Evolutionary conservation across 2,113 vertebrate genomes (phyloP).

Genomic region (Mustela lutreola): DNA sequence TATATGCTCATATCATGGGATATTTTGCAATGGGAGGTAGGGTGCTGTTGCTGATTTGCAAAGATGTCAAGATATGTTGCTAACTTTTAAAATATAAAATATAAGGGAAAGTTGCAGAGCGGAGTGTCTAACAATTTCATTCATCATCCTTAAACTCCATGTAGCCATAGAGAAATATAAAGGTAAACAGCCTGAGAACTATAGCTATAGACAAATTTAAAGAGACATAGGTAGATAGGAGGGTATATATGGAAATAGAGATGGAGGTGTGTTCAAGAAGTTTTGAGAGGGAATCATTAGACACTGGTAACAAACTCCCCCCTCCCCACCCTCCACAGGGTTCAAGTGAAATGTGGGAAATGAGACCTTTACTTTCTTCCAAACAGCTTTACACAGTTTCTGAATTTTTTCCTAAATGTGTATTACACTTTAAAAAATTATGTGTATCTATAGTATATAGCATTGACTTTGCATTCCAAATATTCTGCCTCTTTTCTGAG

Average conservation of each 20-base stretch:
- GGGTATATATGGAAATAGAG: neutral
- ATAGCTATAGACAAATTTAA: neutral
- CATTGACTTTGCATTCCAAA: neutral
- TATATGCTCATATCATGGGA: neutral
- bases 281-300: slow-evolving; percentile 10
- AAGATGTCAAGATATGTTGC: neutral
- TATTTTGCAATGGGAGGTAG: neutral
- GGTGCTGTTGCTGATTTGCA: neutral
- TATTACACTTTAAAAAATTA: neutral
- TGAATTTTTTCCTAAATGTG: neutral
- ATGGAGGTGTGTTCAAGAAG: neutral
- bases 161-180: neutral
- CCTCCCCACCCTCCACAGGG: neutral
- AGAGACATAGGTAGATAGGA: neutral
- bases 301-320: neutral
- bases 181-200: neutral
- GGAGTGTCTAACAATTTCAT: neutral
- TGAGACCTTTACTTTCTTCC: neutral
- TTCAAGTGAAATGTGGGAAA: neutral
- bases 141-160: neutral
- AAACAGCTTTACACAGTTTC: neutral
- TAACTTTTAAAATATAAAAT: slow-evolving; percentile 36
- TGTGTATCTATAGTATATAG: neutral
- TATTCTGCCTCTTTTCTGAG: neutral
- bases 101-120: neutral